Evolutionary conservation across 2,797 vertebrate genomes (phyloP), one percentile per base, ranked within the genome.

Genomic region (Rachycentron canadum): DNA sequence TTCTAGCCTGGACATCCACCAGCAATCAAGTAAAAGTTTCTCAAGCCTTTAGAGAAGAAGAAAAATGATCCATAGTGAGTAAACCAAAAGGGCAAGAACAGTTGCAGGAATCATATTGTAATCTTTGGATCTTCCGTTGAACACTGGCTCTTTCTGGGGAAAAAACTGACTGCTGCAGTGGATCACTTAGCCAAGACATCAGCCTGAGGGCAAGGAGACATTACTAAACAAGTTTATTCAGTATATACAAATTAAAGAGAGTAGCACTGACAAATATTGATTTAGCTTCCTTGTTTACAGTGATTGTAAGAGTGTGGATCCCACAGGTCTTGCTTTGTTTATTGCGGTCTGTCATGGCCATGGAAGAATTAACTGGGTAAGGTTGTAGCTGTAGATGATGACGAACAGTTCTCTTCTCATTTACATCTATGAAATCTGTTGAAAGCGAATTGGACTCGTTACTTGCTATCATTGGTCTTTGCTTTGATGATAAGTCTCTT

Each of bases 1-100:
- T 85, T 90, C 71, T 81, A 73, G 70, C 71, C 59, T 81, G 84
- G 86, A 87, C 69, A 79, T 90, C 81, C 76, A 47, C 43, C 43
- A 47, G 66, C 83, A 87, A 93, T 91, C 85, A 93, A 95, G 92
- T 93, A 91, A 94, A 94, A 91, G 86, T 94, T 91, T 90, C 73
- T 83, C 52, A 75, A 77, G 77, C 34, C 45, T 59, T 76, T 66
- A 66, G 14, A 41, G 28, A 65, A 52, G 30, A 53, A n/a, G 43
- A 62, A 62, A 59, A 73, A 57, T 0, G 8, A n/a, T 57, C 2
- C 40, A 26, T 45, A 34, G 9, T 21, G 11, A 52, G 25, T 36
- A 25, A 76, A 70, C 23, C 38, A 47, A 73, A 43, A 40, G 12
- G 41, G 34, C 28, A 40, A n/a, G 19, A 40, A 50, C 30, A 32